Conservation (phyloP, 2,888 invertebrate species). For the Phortica magna region DNA sequence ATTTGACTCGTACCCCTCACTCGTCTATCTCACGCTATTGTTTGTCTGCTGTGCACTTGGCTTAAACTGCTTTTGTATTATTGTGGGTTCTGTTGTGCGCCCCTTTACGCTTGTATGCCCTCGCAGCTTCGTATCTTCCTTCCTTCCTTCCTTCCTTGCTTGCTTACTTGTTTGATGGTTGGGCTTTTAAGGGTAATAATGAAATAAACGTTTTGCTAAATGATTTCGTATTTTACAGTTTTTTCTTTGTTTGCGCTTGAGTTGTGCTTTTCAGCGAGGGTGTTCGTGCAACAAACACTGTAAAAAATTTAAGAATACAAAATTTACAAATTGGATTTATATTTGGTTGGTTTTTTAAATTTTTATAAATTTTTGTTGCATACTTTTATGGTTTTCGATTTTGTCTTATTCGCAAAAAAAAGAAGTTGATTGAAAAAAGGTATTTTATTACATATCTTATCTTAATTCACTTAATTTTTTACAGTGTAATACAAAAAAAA, state of each 20-base stretch:
- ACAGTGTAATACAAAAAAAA: background rate
- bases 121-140: background rate
- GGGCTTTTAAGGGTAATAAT: slow-evolving; percentile 67
- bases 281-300: background rate
- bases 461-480: background rate
- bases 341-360: background rate
- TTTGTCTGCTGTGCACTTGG: background rate
- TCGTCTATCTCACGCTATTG: background rate
- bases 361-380: background rate
- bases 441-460: too few relatives aligned
- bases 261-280: background rate
- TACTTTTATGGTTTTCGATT: too few relatives aligned
- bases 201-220: slow-evolving; percentile 76
- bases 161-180: background rate
- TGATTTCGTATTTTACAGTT: slow-evolving; percentile 66
- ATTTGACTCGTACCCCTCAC: slow-evolving; percentile 52
- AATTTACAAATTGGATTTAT: background rate
- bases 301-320: background rate
- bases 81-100: slow-evolving; percentile 41
- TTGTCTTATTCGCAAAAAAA: too few relatives aligned
- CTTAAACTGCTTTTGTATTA: slow-evolving; percentile 31
- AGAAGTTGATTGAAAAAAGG: too few relatives aligned
- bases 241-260: background rate
- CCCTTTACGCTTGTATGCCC: background rate
- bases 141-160: background rate